Percentiles rank a stretch among this genome's conserved stretches.
These are phyloP conservation scores for chimpanzee (Pan troglodytes) DNA, from an alignment of 2,113 vertebrate genomes.

Conservation along the genomic window NHGRI_mPanTro3-v2.1_pri NC_086015.1:136419501-136420000, in stretches of 20 bases:
- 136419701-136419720: neutral
- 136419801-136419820: slow-evolving; percentile 71
- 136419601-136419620: neutral
- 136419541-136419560: neutral
- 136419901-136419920: slow-evolving; percentile 83
- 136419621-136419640: neutral
- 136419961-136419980: slow-evolving; percentile 86
- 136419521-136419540: neutral
- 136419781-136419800: neutral
- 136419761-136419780: neutral
- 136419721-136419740: neutral
- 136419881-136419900: slow-evolving; percentile 81
- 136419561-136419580: neutral
- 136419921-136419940: slow-evolving; percentile 73
- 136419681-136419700: neutral
- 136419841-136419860: slow-evolving; percentile 62
- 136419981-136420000: slow-evolving; percentile 76
- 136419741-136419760: neutral
- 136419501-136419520: neutral
- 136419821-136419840: slow-evolving; percentile 71
- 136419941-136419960: slow-evolving; percentile 82
- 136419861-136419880: slow-evolving; percentile 69
- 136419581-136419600: neutral
- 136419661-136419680: neutral
- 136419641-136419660: neutral